phyloP scores from a whole-genome alignment of 1,140 invertebrate species.

The Bombus soroeensis region DNA sequence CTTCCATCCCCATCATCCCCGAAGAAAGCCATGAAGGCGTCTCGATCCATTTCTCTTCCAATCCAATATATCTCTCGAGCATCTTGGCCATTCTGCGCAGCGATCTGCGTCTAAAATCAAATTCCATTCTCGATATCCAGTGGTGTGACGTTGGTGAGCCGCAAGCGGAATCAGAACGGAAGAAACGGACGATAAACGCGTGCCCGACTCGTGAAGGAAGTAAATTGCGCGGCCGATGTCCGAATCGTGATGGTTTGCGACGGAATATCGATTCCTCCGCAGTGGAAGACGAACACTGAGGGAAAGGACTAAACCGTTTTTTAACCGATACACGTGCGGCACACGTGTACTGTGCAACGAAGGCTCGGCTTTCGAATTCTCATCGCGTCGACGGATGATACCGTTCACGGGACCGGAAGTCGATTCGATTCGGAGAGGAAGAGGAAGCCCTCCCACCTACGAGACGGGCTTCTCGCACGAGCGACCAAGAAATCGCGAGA shows the following conservation, averaged over 20 bases:
- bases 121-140: slow-evolving; percentile 64
- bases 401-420: slow-evolving; percentile 68
- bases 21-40: neutral
- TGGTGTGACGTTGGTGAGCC: neutral
- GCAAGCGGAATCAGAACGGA: slow-evolving; percentile 25
- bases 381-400: slow-evolving; percentile 68
- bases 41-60: neutral
- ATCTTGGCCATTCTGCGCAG: slow-evolving; percentile 42
- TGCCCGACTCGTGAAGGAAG: slow-evolving; percentile 38
- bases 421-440: slow-evolving; percentile 61
- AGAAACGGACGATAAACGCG: slow-evolving; percentile 38
- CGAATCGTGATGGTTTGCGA: slow-evolving; percentile 39
- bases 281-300: slow-evolving; percentile 34
- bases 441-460: neutral
- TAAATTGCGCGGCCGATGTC: slow-evolving; percentile 58
- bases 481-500: slow-evolving; percentile 58
- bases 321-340: slow-evolving; percentile 58
- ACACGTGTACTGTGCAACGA: slow-evolving; percentile 4
- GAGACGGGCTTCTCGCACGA: slow-evolving; percentile 59
- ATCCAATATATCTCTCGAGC: neutral
- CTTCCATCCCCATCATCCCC: neutral
- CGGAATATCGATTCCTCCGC: slow-evolving; percentile 68
- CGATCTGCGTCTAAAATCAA: slow-evolving; percentile 57
- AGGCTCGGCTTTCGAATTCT: slow-evolving; percentile 56
- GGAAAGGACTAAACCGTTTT: slow-evolving; percentile 12